A percentile compares a stretch with the other conserved stretches of the same genome.
phyloP scores from a whole-genome alignment of 2,888 invertebrate genomes.

The Lepidocyrtoides sp. region DNA sequence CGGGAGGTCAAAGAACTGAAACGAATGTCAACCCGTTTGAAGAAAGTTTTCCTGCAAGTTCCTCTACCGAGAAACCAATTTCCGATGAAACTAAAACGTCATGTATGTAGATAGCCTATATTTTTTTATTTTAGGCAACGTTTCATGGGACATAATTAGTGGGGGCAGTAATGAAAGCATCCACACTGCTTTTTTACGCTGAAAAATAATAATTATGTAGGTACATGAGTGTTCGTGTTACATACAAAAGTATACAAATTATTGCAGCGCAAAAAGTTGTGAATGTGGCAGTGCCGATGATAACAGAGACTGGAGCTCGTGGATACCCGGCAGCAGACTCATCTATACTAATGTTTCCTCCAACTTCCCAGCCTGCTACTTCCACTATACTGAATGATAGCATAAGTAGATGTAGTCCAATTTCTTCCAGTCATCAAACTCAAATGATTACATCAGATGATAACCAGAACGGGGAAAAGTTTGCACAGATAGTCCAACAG shows the following conservation, averaged over 20 bases:
- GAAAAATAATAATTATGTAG: neutral
- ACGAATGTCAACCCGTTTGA: neutral
- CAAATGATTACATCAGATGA: slow-evolving; percentile 7
- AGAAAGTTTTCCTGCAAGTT: neutral
- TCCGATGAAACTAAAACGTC: neutral
- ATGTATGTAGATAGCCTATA: neutral
- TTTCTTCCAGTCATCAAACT: slow-evolving; percentile 48
- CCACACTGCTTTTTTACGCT: neutral
- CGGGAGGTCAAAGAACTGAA: slow-evolving; percentile 52
- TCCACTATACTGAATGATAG: neutral
- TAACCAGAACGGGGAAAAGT: slow-evolving; percentile 11
- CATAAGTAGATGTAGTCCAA: neutral
- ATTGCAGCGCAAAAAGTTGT: slow-evolving; percentile 18
- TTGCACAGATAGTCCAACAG: neutral
- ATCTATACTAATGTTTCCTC: too few species aligned
- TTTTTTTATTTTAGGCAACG: slow-evolving; percentile 11
- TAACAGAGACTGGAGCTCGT: neutral
- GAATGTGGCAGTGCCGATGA: neutral
- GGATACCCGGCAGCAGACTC: neutral
- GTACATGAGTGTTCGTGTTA: neutral
- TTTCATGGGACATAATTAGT: neutral
- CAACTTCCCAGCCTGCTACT: neutral
- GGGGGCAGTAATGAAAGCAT: neutral
- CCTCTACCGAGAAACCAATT: neutral
- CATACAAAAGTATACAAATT: slow-evolving; percentile 4